Percentiles rank a stretch among this genome's conserved stretches.
Conservation (phyloP, 2,888 invertebrate genomes). For the Parelbella ahira region DNA sequence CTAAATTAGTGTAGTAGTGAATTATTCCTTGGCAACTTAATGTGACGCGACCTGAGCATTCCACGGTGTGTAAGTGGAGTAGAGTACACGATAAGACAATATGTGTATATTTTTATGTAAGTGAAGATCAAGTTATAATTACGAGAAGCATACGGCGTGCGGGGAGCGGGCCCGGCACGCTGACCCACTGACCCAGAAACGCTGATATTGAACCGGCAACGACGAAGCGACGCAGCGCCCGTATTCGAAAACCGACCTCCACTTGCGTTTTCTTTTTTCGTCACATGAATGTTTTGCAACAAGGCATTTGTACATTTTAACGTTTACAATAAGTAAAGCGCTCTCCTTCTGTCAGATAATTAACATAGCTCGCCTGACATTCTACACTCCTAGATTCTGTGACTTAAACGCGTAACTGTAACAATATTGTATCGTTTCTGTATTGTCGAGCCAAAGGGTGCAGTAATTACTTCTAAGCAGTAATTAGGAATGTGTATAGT, state of each 20-base stretch:
- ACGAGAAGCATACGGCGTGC: slow-evolving; percentile 42
- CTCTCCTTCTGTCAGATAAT: too few relatives aligned
- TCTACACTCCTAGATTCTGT: too few relatives aligned
- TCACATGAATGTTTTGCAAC: slow-evolving; percentile 27
- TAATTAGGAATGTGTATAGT: slow-evolving; percentile 35
- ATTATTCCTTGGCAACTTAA: slow-evolving; percentile 27
- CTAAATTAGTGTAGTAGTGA: slow-evolving; percentile 13
- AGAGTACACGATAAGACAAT: slow-evolving; percentile 26
- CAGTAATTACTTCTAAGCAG: slow-evolving; percentile 12
- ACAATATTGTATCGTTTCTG: too few relatives aligned
- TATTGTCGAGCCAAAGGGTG: too few relatives aligned
- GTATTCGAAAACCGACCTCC: slow-evolving; percentile 72
- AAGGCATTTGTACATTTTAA: slow-evolving; percentile 9
- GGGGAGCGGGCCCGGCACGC: slow-evolving; percentile 51
- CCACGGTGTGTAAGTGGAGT: neutral
- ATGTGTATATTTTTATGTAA: slow-evolving; percentile 41
- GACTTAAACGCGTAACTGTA: too few relatives aligned
- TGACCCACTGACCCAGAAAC: slow-evolving; percentile 78
- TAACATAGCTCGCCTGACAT: too few relatives aligned
- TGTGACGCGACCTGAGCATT: slow-evolving; percentile 26
- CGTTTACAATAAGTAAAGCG: too few relatives aligned
- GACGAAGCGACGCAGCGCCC: slow-evolving; percentile 66
- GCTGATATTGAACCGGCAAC: slow-evolving; percentile 76
- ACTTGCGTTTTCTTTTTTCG: slow-evolving; percentile 61
- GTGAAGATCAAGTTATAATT: slow-evolving; percentile 57